Evolutionary conservation across 2,888 invertebrate genomes (phyloP).

Genomic region (Dolichopus griseipennis): DNA sequence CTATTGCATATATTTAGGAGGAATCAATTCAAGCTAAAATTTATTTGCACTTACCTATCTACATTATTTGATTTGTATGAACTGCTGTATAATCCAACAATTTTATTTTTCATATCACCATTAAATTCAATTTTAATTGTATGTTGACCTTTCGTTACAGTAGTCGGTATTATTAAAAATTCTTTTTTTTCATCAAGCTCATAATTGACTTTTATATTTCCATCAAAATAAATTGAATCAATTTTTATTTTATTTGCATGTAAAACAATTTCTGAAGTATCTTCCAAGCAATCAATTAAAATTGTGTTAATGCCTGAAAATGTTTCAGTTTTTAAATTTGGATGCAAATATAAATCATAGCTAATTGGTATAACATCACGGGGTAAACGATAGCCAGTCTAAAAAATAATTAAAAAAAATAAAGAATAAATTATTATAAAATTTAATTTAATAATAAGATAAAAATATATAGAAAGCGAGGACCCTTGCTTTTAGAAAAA

Average conservation of each 20-base stretch:
- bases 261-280: slow-evolving; percentile 47
- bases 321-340: slow-evolving; percentile 50
- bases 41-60: slow-evolving; percentile 42
- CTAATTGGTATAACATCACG: slow-evolving; percentile 50
- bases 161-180: slow-evolving; percentile 31
- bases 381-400: slow-evolving; percentile 48
- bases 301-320: slow-evolving; percentile 52
- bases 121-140: slow-evolving; percentile 47
- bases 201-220: slow-evolving; percentile 12
- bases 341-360: slow-evolving; percentile 60
- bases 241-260: slow-evolving; percentile 53
- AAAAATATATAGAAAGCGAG: too few species aligned
- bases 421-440: too few species aligned
- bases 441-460: too few species aligned
- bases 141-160: not conserved
- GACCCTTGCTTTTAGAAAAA: too few species aligned
- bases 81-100: slow-evolving; percentile 67
- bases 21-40: not conserved
- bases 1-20: slow-evolving; percentile 24
- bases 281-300: slow-evolving; percentile 40
- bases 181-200: slow-evolving; percentile 30
- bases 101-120: slow-evolving; percentile 56
- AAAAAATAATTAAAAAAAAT: too few species aligned
- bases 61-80: slow-evolving; percentile 45
- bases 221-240: slow-evolving; percentile 27